phyloP scores from a whole-genome alignment of 2,888 invertebrate species.

The Troides aeacus region DNA sequence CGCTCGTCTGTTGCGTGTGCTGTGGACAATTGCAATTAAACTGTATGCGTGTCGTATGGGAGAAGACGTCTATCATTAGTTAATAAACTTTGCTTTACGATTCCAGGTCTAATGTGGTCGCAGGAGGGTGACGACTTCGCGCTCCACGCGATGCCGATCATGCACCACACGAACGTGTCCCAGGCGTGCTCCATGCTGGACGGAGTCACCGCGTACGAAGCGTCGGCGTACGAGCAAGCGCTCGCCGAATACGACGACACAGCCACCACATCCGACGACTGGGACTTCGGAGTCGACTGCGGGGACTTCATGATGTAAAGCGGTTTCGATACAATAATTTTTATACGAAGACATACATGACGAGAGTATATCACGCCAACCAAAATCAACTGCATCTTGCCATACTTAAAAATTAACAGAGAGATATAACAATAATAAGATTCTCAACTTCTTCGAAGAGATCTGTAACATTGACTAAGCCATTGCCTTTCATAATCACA shows the following conservation, averaged over 20 bases:
- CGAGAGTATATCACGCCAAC: too few relatives aligned
- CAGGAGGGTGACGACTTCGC: constrained; percentile 84
- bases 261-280: constrained; percentile 80
- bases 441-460: too few relatives aligned
- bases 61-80: too few relatives aligned
- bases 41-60: too few relatives aligned
- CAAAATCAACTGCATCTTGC: too few relatives aligned
- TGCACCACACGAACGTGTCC: constrained; percentile 82
- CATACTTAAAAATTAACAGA: too few relatives aligned
- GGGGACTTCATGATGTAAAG: constrained; percentile 85
- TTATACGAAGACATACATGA: too few relatives aligned
- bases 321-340: background rate
- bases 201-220: constrained; percentile 81
- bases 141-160: constrained; percentile 82
- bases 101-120: constrained; percentile 82
- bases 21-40: too few relatives aligned
- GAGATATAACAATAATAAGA: too few relatives aligned
- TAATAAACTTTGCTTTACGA: background rate
- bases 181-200: constrained; percentile 79
- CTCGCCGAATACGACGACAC: constrained; percentile 81
- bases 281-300: constrained; percentile 86
- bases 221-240: constrained; percentile 80
- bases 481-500: too few relatives aligned
- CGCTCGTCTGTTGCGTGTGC: too few relatives aligned
- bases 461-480: too few relatives aligned